These are phyloP conservation scores for Albula glossodonta DNA, from an alignment of 2,113 vertebrate species.

Conservation along the genomic window DNA sequence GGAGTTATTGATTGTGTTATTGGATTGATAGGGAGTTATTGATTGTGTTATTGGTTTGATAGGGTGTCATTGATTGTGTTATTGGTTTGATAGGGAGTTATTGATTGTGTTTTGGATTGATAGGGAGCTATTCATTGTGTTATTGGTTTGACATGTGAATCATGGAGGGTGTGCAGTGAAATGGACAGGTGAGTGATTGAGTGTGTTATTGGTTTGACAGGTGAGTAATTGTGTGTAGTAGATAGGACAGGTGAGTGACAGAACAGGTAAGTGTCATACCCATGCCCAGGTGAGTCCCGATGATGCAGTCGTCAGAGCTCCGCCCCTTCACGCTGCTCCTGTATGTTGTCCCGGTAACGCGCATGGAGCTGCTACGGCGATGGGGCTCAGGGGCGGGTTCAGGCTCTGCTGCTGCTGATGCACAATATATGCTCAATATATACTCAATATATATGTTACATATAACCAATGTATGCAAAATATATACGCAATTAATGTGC, in stretches of 20 bases:
- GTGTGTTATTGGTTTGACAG: background rate
- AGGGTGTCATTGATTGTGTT: background rate
- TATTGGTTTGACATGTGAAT: too few species aligned
- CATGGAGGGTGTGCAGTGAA: too few species aligned
- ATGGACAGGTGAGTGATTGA: background rate
- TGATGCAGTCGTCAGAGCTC: slow-evolving; percentile 76
- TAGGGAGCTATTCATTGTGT: background rate
- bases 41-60: background rate
- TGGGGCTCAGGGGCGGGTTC: slow-evolving; percentile 74
- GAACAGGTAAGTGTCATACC: slow-evolving; percentile 48
- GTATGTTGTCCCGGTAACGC: slow-evolving; percentile 78
- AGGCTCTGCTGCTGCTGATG: slow-evolving; percentile 61
- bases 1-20: background rate
- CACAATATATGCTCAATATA: slow-evolving; percentile 43
- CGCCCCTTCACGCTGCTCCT: slow-evolving; percentile 78
- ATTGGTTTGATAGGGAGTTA: background rate
- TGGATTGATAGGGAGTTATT: background rate
- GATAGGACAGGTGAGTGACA: slow-evolving; percentile 13
- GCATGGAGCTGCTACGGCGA: slow-evolving; percentile 82
- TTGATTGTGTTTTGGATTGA: too few species aligned
- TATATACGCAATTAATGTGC: slow-evolving; percentile 22
- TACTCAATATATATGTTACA: slow-evolving; percentile 47
- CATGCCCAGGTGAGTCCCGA: slow-evolving; percentile 77
- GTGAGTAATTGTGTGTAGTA: background rate
- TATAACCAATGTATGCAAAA: slow-evolving; percentile 44